phyloP scores from a whole-genome alignment of 2,797 vertebrate genomes.

The Siniperca obscura region DNA sequence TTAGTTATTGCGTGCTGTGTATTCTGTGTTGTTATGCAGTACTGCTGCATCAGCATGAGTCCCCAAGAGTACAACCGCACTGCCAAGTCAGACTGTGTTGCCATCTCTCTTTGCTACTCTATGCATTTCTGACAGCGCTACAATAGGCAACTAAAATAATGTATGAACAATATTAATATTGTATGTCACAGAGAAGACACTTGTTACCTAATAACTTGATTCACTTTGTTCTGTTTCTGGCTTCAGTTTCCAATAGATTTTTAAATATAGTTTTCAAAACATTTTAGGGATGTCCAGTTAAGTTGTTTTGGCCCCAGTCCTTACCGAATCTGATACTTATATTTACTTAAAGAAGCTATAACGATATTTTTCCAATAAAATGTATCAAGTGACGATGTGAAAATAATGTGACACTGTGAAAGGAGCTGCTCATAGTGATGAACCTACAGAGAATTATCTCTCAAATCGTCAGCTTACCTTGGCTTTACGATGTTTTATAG shows the following conservation, averaged over 20 bases:
- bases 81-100: conserved; percentile 12
- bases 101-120: conserved; percentile 4
- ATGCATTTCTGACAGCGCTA: conserved; percentile 9
- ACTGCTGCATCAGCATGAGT: conserved; percentile 1
- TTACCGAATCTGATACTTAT: neutral
- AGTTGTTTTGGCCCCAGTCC: neutral
- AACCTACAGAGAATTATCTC: neutral
- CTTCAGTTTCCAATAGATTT: neutral
- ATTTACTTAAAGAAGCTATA: neutral
- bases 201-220: neutral
- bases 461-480: neutral
- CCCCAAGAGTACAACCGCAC: conserved; percentile 14
- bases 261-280: neutral
- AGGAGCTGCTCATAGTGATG: neutral
- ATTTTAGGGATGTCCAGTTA: neutral
- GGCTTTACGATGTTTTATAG: too few relatives aligned
- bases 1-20: conserved; percentile 32
- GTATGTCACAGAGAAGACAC: conserved; percentile 7
- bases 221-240: conserved; percentile 15
- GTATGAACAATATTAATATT: conserved; percentile 22
- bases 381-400: neutral
- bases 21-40: conserved; percentile 27
- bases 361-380: neutral
- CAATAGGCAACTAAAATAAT: neutral
- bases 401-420: neutral